Evolutionary conservation across 2,888 invertebrate genomes (phyloP).

Genomic region (Dicyrtomina minuta): DNA sequence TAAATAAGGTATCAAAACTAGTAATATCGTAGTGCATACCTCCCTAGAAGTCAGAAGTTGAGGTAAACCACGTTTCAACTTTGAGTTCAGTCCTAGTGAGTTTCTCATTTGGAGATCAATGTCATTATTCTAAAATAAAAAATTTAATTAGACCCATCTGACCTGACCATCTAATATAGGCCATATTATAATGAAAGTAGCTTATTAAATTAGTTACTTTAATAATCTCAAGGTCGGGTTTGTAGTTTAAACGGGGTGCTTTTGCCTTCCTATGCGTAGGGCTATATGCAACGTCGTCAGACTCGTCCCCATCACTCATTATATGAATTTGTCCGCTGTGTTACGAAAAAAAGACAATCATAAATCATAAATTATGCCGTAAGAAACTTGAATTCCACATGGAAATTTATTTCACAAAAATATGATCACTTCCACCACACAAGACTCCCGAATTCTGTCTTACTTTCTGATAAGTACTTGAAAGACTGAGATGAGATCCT

Average conservation of each 20-base stretch:
- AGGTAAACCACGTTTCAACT: conserved; percentile 34
- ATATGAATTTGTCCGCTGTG: conserved; percentile 51
- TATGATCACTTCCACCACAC: neutral
- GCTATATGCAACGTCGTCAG: conserved; percentile 44
- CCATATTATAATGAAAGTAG: too few relatives aligned
- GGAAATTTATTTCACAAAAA: neutral
- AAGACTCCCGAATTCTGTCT: neutral
- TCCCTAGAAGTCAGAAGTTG: conserved; percentile 43
- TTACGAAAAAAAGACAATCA: conserved; percentile 30
- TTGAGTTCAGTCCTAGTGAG: conserved; percentile 19
- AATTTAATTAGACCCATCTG: too few relatives aligned
- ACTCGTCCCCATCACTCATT: conserved; percentile 45
- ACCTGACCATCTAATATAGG: too few relatives aligned
- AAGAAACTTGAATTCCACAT: conserved; percentile 30
- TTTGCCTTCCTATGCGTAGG: conserved; percentile 19
- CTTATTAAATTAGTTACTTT: conserved; percentile 38
- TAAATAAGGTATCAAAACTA: too few relatives aligned
- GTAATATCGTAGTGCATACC: too few relatives aligned
- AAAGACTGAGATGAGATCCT: conserved; percentile 49
- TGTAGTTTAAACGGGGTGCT: conserved; percentile 42
- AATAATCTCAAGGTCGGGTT: conserved; percentile 40
- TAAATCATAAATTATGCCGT: conserved; percentile 25
- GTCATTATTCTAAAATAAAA: conserved; percentile 48
- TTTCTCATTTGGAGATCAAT: conserved; percentile 40
- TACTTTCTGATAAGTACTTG: conserved; percentile 47